These are phyloP conservation scores for Diarsia mendica DNA, from an alignment of 2,888 invertebrate species.

Conservation along the genomic window DNA sequence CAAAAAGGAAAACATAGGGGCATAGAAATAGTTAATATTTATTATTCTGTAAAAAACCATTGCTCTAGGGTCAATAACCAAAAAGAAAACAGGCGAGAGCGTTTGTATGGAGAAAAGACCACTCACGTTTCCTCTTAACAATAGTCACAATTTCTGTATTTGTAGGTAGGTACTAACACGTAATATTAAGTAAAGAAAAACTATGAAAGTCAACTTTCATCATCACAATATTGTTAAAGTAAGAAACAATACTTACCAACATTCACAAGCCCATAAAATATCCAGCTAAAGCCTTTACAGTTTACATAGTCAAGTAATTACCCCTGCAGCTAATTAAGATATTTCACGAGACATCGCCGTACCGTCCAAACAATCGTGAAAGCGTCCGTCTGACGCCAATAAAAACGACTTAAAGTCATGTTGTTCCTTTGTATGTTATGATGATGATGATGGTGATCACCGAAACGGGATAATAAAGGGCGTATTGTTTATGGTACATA, in stretches of 20 bases:
- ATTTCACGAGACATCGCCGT: conserved; percentile 64
- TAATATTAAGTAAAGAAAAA: neutral
- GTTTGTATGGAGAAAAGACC: no score
- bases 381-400: conserved; percentile 36
- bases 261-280: conserved; percentile 29
- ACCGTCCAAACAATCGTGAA: conserved; percentile 53
- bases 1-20: no score
- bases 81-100: no score
- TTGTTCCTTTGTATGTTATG: conserved; percentile 23
- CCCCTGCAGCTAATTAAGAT: conserved; percentile 76
- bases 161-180: neutral
- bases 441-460: conserved; percentile 6
- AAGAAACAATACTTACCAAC: conserved; percentile 5
- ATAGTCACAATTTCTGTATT: neutral
- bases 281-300: conserved; percentile 23
- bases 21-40: no score
- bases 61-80: no score
- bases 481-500: neutral
- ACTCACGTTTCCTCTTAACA: no score
- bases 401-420: conserved; percentile 47
- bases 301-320: conserved; percentile 71
- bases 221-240: neutral
- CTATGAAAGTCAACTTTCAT: conserved; percentile 2
- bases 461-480: conserved; percentile 7
- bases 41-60: no score